phyloP scores from a whole-genome alignment of 1,140 invertebrate species.

The Teleogryllus occipitalis region DNA sequence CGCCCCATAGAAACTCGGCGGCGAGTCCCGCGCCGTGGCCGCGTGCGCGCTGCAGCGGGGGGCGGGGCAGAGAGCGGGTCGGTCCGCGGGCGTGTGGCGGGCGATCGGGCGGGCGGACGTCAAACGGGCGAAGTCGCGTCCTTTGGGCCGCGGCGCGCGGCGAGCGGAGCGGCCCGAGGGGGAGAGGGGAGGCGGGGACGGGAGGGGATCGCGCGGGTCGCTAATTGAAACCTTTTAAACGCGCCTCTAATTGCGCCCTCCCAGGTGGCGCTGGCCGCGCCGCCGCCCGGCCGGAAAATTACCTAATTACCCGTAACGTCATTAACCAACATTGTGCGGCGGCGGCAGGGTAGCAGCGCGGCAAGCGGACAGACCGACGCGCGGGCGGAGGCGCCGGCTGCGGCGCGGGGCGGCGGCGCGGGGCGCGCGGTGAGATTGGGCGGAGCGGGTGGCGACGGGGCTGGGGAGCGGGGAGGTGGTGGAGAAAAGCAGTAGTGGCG shows the following conservation, averaged over 20 bases:
- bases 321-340: neutral
- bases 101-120: neutral
- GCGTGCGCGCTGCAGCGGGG: neutral
- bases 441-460: too few species aligned
- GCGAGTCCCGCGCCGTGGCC: too few species aligned
- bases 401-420: too few species aligned
- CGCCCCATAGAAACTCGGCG: neutral
- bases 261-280: neutral
- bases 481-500: too few species aligned
- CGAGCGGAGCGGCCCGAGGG: too few species aligned
- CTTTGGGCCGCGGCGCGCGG: neutral
- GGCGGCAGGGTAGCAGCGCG: too few species aligned
- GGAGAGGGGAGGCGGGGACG: too few species aligned
- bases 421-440: too few species aligned
- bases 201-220: neutral
- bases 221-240: constrained; percentile 4
- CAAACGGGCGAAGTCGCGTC: neutral
- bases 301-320: constrained; percentile 3
- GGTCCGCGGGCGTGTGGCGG: neutral
- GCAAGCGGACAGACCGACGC: neutral
- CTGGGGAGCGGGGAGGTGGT: too few species aligned
- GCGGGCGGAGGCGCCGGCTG: too few species aligned
- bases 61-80: neutral
- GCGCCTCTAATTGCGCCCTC: neutral
- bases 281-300: neutral